These are phyloP conservation scores for Xyrichtys novacula DNA, from an alignment of 2,797 vertebrate genomes.

Conservation along the genomic window DNA sequence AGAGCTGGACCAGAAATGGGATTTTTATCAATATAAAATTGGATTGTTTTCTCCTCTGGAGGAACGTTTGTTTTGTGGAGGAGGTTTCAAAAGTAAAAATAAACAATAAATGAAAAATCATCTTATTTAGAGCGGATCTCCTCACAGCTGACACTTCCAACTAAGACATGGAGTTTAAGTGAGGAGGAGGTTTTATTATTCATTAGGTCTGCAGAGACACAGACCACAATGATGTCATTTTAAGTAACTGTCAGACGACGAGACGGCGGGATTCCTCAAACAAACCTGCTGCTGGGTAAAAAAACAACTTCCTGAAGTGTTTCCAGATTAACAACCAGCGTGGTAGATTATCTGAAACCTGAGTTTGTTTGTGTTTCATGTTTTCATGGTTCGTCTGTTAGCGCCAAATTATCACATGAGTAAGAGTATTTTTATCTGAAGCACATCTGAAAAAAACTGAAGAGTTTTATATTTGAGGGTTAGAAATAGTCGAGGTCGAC, in stretches of 20 bases:
- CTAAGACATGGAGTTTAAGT: slow-evolving; percentile 6
- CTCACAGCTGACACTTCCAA: neutral
- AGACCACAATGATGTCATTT: slow-evolving; percentile 35
- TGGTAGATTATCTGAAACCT: too few species aligned
- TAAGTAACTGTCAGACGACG: slow-evolving; percentile 33
- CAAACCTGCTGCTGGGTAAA: slow-evolving; percentile 15
- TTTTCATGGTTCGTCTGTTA: too few species aligned
- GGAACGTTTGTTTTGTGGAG: slow-evolving; percentile 9
- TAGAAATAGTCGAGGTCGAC: too few species aligned
- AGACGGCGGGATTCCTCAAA: slow-evolving; percentile 35
- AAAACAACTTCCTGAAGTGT: too few species aligned
- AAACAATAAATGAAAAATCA: slow-evolving; percentile 1
- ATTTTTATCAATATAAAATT: slow-evolving; percentile 44
- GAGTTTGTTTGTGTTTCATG: too few species aligned
- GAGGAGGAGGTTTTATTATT: slow-evolving; percentile 9
- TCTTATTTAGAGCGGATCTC: neutral
- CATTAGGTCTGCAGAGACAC: slow-evolving; percentile 17
- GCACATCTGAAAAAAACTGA: too few species aligned
- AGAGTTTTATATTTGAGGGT: too few species aligned
- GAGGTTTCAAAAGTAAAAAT: neutral
- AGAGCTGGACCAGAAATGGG: slow-evolving; percentile 23
- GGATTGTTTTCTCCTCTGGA: neutral
- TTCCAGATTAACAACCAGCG: too few species aligned
- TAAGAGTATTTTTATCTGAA: too few species aligned
- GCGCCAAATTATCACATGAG: too few species aligned